phyloP scores from a whole-genome alignment of 1,140 invertebrate species.

The Diachasma alloeum region DNA sequence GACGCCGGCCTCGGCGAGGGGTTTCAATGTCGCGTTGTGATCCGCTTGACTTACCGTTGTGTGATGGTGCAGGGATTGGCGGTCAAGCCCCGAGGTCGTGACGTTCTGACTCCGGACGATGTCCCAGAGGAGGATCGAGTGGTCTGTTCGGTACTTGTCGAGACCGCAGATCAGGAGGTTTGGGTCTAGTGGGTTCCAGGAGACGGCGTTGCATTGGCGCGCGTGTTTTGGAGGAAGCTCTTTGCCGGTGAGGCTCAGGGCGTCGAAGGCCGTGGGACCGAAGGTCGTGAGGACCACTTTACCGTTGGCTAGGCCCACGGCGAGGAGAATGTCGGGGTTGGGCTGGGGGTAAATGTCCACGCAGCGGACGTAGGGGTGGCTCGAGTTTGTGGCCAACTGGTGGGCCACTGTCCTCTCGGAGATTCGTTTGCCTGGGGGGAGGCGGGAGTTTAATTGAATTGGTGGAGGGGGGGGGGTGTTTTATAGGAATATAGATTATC shows the following conservation, averaged over 20 bases:
- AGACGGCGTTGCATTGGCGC: constrained; percentile 85
- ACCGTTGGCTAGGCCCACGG: constrained; percentile 87
- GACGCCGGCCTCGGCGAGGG: constrained; percentile 74
- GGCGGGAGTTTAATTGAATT: no score
- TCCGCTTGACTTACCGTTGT: constrained; percentile 54
- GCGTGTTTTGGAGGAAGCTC: constrained; percentile 86
- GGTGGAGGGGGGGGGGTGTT: no score
- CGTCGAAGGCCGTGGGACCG: constrained; percentile 75
- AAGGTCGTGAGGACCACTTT: constrained; percentile 83
- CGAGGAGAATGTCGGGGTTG: constrained; percentile 80
- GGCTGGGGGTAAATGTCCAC: constrained; percentile 80
- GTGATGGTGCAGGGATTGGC: constrained; percentile 32
- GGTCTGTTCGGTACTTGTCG: constrained; percentile 86
- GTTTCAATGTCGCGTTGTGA: constrained; percentile 53
- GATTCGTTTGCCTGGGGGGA: constrained; percentile 70
- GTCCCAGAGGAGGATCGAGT: constrained; percentile 85
- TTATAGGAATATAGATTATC: no score
- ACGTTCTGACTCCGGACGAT: constrained; percentile 55
- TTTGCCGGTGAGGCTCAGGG: constrained; percentile 73
- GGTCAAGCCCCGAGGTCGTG: neutral
- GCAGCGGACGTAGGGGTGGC: constrained; percentile 76
- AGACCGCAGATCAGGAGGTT: constrained; percentile 85
- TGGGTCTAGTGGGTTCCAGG: constrained; percentile 87
- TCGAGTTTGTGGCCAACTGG: constrained; percentile 73
- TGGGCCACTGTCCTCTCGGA: constrained; percentile 74